Conservation (phyloP, 2,113 vertebrate species). For the Mormoops blainvillei region DNA sequence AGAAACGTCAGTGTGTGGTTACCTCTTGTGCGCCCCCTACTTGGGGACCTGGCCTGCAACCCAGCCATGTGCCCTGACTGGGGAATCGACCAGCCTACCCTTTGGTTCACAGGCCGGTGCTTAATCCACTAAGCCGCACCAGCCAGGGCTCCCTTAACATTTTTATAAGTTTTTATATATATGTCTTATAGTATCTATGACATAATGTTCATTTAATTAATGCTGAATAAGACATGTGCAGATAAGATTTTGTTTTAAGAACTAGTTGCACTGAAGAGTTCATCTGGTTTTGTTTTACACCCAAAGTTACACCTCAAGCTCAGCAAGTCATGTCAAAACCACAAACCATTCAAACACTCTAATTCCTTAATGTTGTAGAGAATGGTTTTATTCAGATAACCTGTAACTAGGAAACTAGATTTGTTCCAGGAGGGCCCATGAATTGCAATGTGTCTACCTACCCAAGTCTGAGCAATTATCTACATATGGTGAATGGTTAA, state of each 20-base stretch:
- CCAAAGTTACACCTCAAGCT: not conserved
- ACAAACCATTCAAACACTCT: not conserved
- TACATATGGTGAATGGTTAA: not conserved
- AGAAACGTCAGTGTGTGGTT: no score
- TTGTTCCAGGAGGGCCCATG: not conserved
- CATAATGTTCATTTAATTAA: not conserved
- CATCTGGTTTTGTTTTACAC: not conserved
- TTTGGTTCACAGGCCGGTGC: no score
- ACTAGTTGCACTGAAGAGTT: not conserved
- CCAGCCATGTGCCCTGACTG: no score
- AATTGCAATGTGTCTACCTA: not conserved
- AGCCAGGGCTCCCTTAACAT: not conserved
- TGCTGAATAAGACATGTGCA: not conserved
- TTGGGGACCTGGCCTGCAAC: no score
- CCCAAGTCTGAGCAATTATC: not conserved
- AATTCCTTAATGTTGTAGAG: no score
- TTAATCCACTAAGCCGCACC: no score
- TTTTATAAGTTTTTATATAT: not conserved
- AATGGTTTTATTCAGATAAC: no score
- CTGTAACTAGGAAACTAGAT: no score
- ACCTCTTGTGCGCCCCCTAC: no score
- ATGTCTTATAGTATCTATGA: not conserved
- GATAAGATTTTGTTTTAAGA: not conserved
- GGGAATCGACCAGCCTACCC: no score
- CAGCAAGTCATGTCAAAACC: not conserved